These are phyloP conservation scores for Euphysa ruthae DNA, from an alignment of 30 jellyfish, hydroid and myxozoan genomes.

Conservation along the genomic window DNA sequence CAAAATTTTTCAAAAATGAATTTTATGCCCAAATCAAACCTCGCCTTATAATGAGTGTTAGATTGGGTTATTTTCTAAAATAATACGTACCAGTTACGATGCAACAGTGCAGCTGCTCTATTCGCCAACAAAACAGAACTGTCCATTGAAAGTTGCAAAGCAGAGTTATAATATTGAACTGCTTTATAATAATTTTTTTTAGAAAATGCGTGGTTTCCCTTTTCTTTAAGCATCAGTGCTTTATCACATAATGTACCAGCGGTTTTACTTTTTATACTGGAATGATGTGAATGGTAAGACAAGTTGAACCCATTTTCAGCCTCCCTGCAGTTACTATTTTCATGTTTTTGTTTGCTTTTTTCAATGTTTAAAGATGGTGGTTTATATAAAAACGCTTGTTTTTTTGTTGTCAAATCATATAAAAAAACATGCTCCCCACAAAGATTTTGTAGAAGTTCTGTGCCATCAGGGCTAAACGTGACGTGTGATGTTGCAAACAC, in stretches of 20 bases:
- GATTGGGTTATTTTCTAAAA: too few relatives aligned
- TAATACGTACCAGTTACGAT: slow-evolving; percentile 72
- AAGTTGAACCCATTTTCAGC: not conserved
- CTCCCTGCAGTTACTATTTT: not conserved
- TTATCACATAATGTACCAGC: slow-evolving; percentile 10
- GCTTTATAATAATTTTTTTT: slow-evolving; percentile 81
- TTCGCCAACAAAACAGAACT: slow-evolving; percentile 85
- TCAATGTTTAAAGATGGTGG: not conserved
- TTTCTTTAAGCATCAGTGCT: slow-evolving; percentile 47
- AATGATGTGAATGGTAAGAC: not conserved
- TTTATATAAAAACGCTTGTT: not conserved
- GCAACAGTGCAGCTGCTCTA: slow-evolving; percentile 90
- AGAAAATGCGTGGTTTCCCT: slow-evolving; percentile 88
- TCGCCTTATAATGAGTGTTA: too few relatives aligned
- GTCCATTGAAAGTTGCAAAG: slow-evolving; percentile 44
- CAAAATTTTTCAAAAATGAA: too few relatives aligned
- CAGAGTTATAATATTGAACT: slow-evolving; percentile 57
- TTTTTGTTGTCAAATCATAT: slow-evolving; percentile 26
- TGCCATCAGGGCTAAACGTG: slow-evolving; percentile 84
- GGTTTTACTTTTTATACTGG: not conserved
- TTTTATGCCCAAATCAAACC: too few relatives aligned
- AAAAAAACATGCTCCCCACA: slow-evolving; percentile 94
- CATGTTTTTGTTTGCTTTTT: not conserved
- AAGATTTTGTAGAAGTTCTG: slow-evolving; percentile 58
- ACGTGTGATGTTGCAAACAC: slow-evolving; percentile 60